A percentile compares a stretch with the other conserved stretches of the same genome.
phyloP scores from a whole-genome alignment of 2,888 invertebrate genomes.

The Byasa hedistus region DNA sequence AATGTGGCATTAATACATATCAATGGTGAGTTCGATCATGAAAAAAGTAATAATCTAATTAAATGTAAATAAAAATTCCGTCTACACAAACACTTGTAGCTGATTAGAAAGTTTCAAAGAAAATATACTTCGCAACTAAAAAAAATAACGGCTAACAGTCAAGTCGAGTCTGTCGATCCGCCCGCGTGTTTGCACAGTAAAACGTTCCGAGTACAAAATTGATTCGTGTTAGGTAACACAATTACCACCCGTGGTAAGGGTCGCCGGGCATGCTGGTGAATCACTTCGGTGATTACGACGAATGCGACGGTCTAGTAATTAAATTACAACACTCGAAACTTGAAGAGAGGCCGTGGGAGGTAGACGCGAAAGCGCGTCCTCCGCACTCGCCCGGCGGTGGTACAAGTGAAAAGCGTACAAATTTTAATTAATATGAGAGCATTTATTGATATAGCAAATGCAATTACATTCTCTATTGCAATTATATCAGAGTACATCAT shows the following conservation, averaged over 20 bases:
- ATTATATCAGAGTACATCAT: not conserved
- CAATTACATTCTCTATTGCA: too few species aligned
- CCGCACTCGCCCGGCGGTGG: slow-evolving; percentile 32
- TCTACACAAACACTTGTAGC: slow-evolving; percentile 3
- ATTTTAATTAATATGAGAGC: not conserved
- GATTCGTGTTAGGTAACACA: slow-evolving; percentile 33
- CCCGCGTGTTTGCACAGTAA: slow-evolving; percentile 19
- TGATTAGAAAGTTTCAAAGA: slow-evolving; percentile 13
- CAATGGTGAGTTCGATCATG: not conserved
- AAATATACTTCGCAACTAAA: slow-evolving; percentile 5
- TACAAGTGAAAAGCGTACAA: slow-evolving; percentile 11
- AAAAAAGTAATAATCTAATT: not conserved
- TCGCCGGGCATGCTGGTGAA: slow-evolving; percentile 43
- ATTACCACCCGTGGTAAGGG: slow-evolving; percentile 36
- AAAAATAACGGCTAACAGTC: slow-evolving; percentile 13
- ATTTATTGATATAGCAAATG: too few species aligned
- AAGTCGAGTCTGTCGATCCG: not conserved
- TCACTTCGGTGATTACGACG: slow-evolving; percentile 55
- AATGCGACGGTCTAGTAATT: slow-evolving; percentile 55
- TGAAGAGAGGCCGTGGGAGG: slow-evolving; percentile 43
- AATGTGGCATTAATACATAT: not conserved
- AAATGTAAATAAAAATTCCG: slow-evolving; percentile 1
- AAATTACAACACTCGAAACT: slow-evolving; percentile 60
- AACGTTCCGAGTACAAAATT: slow-evolving; percentile 25
- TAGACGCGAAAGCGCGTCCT: slow-evolving; percentile 40